Percentiles rank a stretch among this genome's conserved stretches.
phyloP scores from a whole-genome alignment of 1,140 invertebrate species.

The Agrypnia vestita region DNA sequence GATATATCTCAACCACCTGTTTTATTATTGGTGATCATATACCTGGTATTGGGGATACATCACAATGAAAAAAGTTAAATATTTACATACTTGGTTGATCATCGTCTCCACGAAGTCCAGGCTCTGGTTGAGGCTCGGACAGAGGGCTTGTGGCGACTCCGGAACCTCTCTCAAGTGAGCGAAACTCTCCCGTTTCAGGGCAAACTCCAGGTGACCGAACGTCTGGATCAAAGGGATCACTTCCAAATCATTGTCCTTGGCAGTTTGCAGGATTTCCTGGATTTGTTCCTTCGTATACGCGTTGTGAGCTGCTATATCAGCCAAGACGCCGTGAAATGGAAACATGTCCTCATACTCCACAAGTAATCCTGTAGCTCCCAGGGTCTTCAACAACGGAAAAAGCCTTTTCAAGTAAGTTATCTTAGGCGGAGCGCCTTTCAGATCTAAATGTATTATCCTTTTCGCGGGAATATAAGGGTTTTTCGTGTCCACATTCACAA shows the following conservation, averaged over 20 bases:
- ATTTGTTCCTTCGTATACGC: slow-evolving; percentile 83
- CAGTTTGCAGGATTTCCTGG: slow-evolving; percentile 76
- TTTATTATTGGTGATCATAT: too few relatives aligned
- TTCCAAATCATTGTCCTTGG: slow-evolving; percentile 78
- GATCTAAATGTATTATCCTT: slow-evolving; percentile 84
- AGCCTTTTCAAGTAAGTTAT: slow-evolving; percentile 81
- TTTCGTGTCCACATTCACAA: slow-evolving; percentile 56
- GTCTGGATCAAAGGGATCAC: slow-evolving; percentile 94
- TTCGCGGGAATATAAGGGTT: slow-evolving; percentile 65
- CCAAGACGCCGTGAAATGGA: slow-evolving; percentile 82
- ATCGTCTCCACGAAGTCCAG: slow-evolving; percentile 81
- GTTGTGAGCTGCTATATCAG: slow-evolving; percentile 79
- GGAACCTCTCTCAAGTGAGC: slow-evolving; percentile 83
- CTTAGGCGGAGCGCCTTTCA: slow-evolving; percentile 89
- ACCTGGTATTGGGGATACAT: too few relatives aligned
- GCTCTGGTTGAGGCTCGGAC: slow-evolving; percentile 83
- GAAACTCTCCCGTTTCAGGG: slow-evolving; percentile 86
- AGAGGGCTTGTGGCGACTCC: slow-evolving; percentile 86
- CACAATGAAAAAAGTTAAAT: too few relatives aligned
- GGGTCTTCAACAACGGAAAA: slow-evolving; percentile 81
- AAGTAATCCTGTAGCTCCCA: slow-evolving; percentile 88
- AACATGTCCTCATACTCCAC: slow-evolving; percentile 98
- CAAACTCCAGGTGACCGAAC: slow-evolving; percentile 93
- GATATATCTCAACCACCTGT: too few relatives aligned
- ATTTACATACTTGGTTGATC: slow-evolving; percentile 83